Evolutionary conservation across 2,797 vertebrate genomes (phyloP).

Genomic region (Enteromius thamalakanensis): DNA sequence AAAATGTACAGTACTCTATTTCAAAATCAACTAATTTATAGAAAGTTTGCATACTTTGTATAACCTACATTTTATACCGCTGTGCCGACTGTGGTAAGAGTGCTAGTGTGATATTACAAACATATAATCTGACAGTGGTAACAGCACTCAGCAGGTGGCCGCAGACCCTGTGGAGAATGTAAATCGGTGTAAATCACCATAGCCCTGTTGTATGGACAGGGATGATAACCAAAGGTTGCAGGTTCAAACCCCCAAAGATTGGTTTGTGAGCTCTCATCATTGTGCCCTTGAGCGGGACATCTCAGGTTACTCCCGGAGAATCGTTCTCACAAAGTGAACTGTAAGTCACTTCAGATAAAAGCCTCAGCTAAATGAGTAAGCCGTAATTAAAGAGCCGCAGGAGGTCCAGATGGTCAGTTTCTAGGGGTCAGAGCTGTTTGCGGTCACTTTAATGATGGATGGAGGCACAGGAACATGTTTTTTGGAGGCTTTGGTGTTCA

Average conservation of each 20-base stretch:
- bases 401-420: slow-evolving; percentile 9
- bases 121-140: too few relatives aligned
- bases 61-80: neutral
- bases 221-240: neutral
- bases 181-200: neutral
- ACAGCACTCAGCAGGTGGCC: neutral
- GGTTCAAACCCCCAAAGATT: neutral
- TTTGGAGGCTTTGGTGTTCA: neutral
- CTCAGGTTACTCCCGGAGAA: neutral
- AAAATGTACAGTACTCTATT: neutral
- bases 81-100: neutral
- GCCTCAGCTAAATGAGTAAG: slow-evolving; percentile 17
- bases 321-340: slow-evolving; percentile 1
- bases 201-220: neutral
- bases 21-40: neutral
- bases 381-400: slow-evolving; percentile 8
- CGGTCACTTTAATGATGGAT: slow-evolving; percentile 1
- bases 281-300: slow-evolving; percentile 22
- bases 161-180: neutral
- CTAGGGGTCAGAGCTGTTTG: slow-evolving; percentile 23
- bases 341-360: slow-evolving; percentile 28
- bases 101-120: neutral
- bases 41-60: neutral
- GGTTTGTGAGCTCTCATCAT: neutral
- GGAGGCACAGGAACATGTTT: neutral